Percentiles rank a stretch among this genome's conserved stretches.
phyloP scores from a whole-genome alignment of 1,140 invertebrate genomes.

The Drosophila melanica region DNA sequence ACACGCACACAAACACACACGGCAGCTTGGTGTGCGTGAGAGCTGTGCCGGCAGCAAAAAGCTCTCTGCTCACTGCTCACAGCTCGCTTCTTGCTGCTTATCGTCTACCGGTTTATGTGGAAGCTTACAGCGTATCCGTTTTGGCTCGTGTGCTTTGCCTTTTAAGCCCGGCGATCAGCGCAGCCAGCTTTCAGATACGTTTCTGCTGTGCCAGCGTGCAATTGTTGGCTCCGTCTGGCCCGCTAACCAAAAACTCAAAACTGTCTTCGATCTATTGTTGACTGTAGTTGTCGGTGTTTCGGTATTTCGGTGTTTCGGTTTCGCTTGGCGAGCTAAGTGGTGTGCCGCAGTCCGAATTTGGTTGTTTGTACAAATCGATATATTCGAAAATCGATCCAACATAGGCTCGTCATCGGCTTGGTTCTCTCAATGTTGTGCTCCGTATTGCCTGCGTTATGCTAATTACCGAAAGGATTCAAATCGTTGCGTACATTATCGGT shows the following conservation, averaged over 20 bases:
- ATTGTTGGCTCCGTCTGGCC: constrained; percentile 50
- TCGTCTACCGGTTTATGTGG: constrained; percentile 45
- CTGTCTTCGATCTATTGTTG: too few species aligned
- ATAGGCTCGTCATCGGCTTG: constrained; percentile 64
- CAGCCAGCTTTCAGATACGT: constrained; percentile 80
- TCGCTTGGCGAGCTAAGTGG: constrained; percentile 7
- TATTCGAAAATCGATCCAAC: constrained; percentile 33
- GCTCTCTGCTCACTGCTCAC: constrained; percentile 20
- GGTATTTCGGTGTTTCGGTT: too few species aligned
- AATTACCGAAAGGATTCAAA: constrained; percentile 83
- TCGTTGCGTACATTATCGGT: constrained; percentile 82
- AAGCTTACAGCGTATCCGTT: constrained; percentile 72
- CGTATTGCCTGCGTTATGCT: constrained; percentile 82
- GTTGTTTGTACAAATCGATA: constrained; percentile 30
- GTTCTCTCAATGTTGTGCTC: constrained; percentile 75
- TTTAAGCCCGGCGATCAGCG: constrained; percentile 70
- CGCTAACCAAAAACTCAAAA: not conserved
- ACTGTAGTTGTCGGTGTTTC: too few species aligned
- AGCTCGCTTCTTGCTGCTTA: constrained; percentile 15
- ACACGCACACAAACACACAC: constrained; percentile 1
- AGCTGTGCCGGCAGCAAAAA: constrained; percentile 44
- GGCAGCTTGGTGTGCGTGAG: constrained; percentile 12
- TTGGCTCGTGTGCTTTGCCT: constrained; percentile 67
- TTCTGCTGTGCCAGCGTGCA: constrained; percentile 71
- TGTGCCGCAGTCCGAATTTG: constrained; percentile 15